phyloP scores from a whole-genome alignment of 2,888 invertebrate genomes.

The Conus canariensis region DNA sequence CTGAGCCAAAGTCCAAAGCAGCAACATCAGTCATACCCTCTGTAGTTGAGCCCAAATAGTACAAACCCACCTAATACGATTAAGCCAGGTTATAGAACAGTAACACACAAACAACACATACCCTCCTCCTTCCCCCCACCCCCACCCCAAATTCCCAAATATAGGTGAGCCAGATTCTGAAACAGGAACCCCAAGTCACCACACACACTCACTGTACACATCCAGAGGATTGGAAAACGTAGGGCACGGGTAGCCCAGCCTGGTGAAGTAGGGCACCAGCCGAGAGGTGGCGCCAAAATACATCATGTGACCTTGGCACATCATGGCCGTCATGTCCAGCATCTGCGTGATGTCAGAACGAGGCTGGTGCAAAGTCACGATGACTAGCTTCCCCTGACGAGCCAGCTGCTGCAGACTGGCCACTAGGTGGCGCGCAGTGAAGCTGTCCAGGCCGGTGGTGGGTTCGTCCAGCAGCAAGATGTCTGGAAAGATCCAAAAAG shows the following conservation, averaged over 20 bases:
- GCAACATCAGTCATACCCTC: no score
- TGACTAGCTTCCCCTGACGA: conserved; percentile 80
- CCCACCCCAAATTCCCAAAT: no score
- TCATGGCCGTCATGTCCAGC: conserved; percentile 67
- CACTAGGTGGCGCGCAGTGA: conserved; percentile 88
- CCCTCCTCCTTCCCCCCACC: no score
- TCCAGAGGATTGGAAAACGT: conserved; percentile 97
- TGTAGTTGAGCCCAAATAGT: no score
- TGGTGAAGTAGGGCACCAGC: conserved; percentile 95
- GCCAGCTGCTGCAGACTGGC: conserved; percentile 63
- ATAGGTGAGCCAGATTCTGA: no score
- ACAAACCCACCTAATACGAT: no score
- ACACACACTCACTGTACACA: conserved; percentile 84
- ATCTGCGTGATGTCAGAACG: conserved; percentile 69
- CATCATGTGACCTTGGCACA: conserved; percentile 85
- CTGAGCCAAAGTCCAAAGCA: no score
- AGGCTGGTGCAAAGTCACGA: conserved; percentile 51
- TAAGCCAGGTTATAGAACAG: no score
- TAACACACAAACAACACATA: no score
- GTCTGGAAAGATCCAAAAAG: conserved; percentile 78
- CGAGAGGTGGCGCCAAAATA: conserved; percentile 84
- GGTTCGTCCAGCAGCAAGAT: conserved; percentile 94
- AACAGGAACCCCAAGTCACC: no score
- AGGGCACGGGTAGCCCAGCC: conserved; percentile 97
- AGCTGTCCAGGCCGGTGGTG: conserved; percentile 90